A percentile compares a stretch with the other conserved stretches of the same genome.
These are phyloP conservation scores for Callopanchax toddi DNA, from an alignment of 2,113 vertebrate genomes.

Conservation along the genomic window DNA sequence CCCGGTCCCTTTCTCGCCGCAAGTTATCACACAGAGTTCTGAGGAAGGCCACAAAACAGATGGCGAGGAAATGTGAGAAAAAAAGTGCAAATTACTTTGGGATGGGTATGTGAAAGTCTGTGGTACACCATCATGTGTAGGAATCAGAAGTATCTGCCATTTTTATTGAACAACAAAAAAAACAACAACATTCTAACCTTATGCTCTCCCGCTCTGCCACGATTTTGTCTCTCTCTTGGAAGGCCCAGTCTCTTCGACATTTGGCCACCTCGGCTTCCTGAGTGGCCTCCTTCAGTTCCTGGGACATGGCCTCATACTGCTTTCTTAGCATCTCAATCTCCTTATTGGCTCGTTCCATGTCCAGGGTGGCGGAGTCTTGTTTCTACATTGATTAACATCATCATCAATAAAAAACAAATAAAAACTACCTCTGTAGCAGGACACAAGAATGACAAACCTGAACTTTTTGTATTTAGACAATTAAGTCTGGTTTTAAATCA, in stretches of 20 bases:
- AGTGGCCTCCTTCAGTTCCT: slow-evolving; percentile 94
- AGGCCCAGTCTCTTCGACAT: slow-evolving; percentile 96
- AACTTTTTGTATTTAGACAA: no score
- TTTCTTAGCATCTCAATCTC: slow-evolving; percentile 96
- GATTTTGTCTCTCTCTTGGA: slow-evolving; percentile 97
- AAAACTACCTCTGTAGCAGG: no score
- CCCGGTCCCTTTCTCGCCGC: slow-evolving; percentile 91
- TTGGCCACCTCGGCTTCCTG: slow-evolving; percentile 98
- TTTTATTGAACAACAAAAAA: no score
- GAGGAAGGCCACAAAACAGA: slow-evolving; percentile 8
- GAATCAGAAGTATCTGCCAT: no score
- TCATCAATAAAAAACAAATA: not conserved
- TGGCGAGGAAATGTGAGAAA: not conserved
- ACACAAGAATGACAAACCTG: no score
- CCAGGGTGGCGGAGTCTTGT: slow-evolving; percentile 94
- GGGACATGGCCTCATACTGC: slow-evolving; percentile 94
- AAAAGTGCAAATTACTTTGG: not conserved
- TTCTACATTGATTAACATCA: slow-evolving; percentile 86
- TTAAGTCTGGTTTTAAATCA: no score
- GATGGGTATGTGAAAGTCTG: not conserved
- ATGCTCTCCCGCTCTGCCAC: slow-evolving; percentile 97
- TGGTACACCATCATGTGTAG: not conserved
- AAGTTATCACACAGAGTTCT: slow-evolving; percentile 96
- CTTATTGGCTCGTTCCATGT: slow-evolving; percentile 95
- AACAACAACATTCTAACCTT: slow-evolving; percentile 75